Conservation (phyloP, 2,113 vertebrate genomes). For the Tricholaema leucomelas region DNA sequence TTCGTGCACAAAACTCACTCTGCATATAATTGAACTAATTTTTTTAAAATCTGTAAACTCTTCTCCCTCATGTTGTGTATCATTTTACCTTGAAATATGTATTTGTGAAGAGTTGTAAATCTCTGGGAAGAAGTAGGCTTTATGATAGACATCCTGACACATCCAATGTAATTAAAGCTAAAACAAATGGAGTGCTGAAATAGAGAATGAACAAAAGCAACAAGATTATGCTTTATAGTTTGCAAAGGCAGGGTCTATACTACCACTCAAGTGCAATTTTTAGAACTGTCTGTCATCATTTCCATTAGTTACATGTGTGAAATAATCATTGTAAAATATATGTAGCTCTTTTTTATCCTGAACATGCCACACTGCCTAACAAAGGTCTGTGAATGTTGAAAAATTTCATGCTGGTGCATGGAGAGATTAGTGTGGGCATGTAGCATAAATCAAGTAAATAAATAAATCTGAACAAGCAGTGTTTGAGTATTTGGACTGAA, state of each 20-base stretch:
- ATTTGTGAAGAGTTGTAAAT: slow-evolving; percentile 21
- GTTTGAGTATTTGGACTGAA: slow-evolving; percentile 28
- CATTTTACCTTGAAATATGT: neutral
- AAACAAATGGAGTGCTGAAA: neutral
- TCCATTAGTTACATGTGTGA: neutral
- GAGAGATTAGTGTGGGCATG: slow-evolving; percentile 28
- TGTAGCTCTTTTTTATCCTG: neutral
- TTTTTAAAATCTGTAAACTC: neutral
- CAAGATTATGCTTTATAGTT: neutral
- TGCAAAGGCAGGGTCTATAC: neutral
- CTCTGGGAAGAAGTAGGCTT: neutral
- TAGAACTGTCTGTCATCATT: neutral
- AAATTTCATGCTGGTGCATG: neutral
- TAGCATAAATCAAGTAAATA: slow-evolving; percentile 43
- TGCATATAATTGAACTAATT: neutral
- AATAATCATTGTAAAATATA: slow-evolving; percentile 8
- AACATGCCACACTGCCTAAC: neutral
- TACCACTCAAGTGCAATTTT: neutral
- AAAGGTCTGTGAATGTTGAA: slow-evolving; percentile 6
- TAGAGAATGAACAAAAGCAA: neutral
- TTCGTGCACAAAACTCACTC: neutral
- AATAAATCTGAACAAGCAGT: slow-evolving; percentile 48
- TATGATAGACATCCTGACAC: neutral
- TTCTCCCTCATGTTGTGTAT: neutral
- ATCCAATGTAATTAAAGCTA: slow-evolving; percentile 26